Percentiles rank a stretch among this genome's conserved stretches.
These are phyloP conservation scores for Eupeodes corollae DNA, from an alignment of 1,140 invertebrate genomes.

Conservation along the genomic window DNA sequence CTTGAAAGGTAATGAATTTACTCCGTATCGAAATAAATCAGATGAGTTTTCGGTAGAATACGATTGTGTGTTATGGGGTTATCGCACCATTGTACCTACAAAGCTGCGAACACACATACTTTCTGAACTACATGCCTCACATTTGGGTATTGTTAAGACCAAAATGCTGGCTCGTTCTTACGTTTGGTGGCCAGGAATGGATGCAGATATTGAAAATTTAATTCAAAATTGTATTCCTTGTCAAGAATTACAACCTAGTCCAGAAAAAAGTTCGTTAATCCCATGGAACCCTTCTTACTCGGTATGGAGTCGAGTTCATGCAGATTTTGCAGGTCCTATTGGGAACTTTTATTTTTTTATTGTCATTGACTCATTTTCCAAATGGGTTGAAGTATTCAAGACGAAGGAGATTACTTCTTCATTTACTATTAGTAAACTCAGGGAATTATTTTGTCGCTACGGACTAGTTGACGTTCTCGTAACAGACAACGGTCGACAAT, in stretches of 20 bases:
- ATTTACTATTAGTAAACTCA: too few species aligned
- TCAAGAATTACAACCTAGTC: too few species aligned
- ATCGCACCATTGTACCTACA: conserved; percentile 18
- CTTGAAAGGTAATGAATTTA: conserved; percentile 5
- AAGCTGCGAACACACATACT: conserved; percentile 12
- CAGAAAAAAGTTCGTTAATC: neutral
- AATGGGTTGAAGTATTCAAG: too few species aligned
- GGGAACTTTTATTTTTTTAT: too few species aligned
- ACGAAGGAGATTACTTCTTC: too few species aligned
- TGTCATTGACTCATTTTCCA: too few species aligned
- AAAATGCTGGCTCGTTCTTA: conserved; percentile 34
- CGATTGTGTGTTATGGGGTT: conserved; percentile 19
- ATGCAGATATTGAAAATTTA: conserved; percentile 30
- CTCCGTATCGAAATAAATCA: conserved; percentile 5
- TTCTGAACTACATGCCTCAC: conserved; percentile 26
- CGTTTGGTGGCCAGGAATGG: conserved; percentile 36
- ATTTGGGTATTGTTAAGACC: conserved; percentile 29
- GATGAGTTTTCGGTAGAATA: conserved; percentile 13
- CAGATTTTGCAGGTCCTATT: too few species aligned
- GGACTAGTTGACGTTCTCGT: too few species aligned
- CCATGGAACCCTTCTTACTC: conserved; percentile 3
- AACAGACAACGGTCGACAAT: too few species aligned
- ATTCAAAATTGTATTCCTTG: too few species aligned
- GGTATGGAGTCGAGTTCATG: conserved; percentile 5
- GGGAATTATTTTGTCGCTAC: too few species aligned